Evolutionary conservation across 2,797 vertebrate genomes (phyloP).

Genomic region (Clarias laeviceps): DNA sequence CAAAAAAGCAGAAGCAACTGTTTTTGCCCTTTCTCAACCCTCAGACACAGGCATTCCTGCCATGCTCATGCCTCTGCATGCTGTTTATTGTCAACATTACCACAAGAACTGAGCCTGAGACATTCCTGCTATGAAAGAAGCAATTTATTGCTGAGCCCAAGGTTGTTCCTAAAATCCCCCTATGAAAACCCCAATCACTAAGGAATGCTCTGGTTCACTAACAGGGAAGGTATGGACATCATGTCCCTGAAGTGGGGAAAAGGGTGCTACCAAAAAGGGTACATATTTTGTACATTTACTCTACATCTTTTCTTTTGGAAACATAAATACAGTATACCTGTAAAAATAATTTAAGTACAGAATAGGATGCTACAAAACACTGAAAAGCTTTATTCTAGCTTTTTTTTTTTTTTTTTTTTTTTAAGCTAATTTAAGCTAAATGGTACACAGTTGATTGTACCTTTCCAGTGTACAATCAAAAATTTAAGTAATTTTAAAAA

Average conservation of each 20-base stretch:
- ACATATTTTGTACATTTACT: neutral
- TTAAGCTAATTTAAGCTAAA: neutral
- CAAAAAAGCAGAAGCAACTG: slow-evolving; percentile 22
- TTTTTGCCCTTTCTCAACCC: neutral
- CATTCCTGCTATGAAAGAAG: slow-evolving; percentile 31
- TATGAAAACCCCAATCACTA: slow-evolving; percentile 13
- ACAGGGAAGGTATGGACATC: slow-evolving; percentile 8
- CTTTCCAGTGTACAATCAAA: neutral
- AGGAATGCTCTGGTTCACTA: slow-evolving; percentile 31
- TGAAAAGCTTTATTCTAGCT: neutral
- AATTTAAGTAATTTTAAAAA: no score
- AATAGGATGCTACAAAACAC: neutral
- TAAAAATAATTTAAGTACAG: neutral
- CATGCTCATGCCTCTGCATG: slow-evolving; percentile 45
- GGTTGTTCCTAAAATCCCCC: slow-evolving; percentile 39
- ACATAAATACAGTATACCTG: neutral
- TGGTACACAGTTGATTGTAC: neutral
- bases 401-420: no score
- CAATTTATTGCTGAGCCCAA: slow-evolving; percentile 27
- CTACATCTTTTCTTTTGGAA: neutral
- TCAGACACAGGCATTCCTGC: slow-evolving; percentile 19
- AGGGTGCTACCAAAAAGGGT: neutral
- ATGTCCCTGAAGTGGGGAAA: neutral
- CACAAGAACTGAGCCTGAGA: slow-evolving; percentile 17
- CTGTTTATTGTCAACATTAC: slow-evolving; percentile 33